A percentile compares a stretch with the other conserved stretches of the same genome.
Evolutionary conservation across 2,113 vertebrate genomes (phyloP).

Genomic region (Argyrosomus japonicus): DNA sequence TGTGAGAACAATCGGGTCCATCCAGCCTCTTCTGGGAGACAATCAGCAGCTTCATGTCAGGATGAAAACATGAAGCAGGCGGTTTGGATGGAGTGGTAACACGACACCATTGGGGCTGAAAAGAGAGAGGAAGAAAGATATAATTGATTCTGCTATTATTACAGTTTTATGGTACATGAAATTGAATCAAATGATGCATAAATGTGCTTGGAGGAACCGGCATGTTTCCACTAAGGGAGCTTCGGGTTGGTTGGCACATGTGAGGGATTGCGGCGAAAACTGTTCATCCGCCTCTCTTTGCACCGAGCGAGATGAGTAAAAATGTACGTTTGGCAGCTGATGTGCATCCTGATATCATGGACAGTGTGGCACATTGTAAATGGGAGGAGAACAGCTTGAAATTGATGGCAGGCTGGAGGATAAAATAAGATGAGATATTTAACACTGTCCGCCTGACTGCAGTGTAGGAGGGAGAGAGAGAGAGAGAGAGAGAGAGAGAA

Average conservation of each 20-base stretch:
- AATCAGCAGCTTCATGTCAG: slow-evolving; percentile 33
- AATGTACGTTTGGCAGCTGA: slow-evolving; percentile 52
- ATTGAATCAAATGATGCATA: slow-evolving; percentile 60
- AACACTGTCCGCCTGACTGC: slow-evolving; percentile 59
- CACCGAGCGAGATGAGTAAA: slow-evolving; percentile 37
- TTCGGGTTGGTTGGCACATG: neutral
- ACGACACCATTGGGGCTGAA: slow-evolving; percentile 14
- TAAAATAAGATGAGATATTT: slow-evolving; percentile 66
- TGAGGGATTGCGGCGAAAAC: neutral
- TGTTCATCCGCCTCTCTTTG: slow-evolving; percentile 20
- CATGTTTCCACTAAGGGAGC: slow-evolving; percentile 4
- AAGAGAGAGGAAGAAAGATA: neutral
- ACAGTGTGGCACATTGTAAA: slow-evolving; percentile 59
- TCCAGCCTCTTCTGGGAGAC: slow-evolving; percentile 30
- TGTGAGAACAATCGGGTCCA: slow-evolving; percentile 21
- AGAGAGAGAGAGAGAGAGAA: slow-evolving; percentile 18
- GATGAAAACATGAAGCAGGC: slow-evolving; percentile 39
- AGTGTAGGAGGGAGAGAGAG: slow-evolving; percentile 54
- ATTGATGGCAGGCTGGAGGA: slow-evolving; percentile 69
- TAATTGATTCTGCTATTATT: slow-evolving; percentile 44
- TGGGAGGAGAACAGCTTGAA: slow-evolving; percentile 73
- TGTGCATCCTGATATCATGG: slow-evolving; percentile 42
- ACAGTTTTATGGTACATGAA: slow-evolving; percentile 56
- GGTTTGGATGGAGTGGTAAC: slow-evolving; percentile 2
- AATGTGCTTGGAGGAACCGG: slow-evolving; percentile 32